Base-by-base conservation (phyloP, 2,888 invertebrate genomes). In the Melinaea marsaeus region DNA sequence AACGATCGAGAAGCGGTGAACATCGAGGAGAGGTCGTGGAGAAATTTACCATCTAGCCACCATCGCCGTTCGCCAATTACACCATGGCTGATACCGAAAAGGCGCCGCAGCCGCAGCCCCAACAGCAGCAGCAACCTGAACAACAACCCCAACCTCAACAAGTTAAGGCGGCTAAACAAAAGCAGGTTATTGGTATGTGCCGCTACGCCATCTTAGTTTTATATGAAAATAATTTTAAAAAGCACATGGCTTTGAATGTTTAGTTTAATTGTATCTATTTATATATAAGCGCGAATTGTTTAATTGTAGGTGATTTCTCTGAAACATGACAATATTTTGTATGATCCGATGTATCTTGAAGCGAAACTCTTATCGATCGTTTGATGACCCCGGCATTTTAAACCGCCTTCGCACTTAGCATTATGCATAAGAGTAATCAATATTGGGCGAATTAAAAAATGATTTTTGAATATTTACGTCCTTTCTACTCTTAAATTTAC, bases 71-170 rank as follows among this genome's bases (percentile, higher is more conserved):
- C 93, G 93, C 93, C 93, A 94, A 93, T 92, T 93, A 94, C 94
- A 94, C 94, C 95, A 97, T 98, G 97, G 97, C 97, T 95, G 97
- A 98, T 95, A 95, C 97, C 93, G 97, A 96, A 92, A 95, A 95
- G 92, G 94, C 94, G 92, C 93, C 94, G 93, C 91, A 94, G 92
- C 88, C 93, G 92, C 92, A 92, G 87, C 90, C 88, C 79, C 90
- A 90, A 80, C 90, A 84, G 78, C 84, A 94, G 91, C 94, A 93
- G 92, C 93, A 93, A 92, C 85, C 82, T 77, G 81, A 94, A 89
- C 94, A 93, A 91, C 92, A 93, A 92, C 78, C 92, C 88, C 91
- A 89, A 84, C 86, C 91, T 90, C 92, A 88, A 86, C 91, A 88
- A 87, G 88, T 88, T 80, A 91, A 92, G 92, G 93, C 93, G 92